A percentile compares a stretch with the other conserved stretches of the same genome.
phyloP scores from a whole-genome alignment of 2,113 vertebrate genomes.

The Menidia beryllina region DNA sequence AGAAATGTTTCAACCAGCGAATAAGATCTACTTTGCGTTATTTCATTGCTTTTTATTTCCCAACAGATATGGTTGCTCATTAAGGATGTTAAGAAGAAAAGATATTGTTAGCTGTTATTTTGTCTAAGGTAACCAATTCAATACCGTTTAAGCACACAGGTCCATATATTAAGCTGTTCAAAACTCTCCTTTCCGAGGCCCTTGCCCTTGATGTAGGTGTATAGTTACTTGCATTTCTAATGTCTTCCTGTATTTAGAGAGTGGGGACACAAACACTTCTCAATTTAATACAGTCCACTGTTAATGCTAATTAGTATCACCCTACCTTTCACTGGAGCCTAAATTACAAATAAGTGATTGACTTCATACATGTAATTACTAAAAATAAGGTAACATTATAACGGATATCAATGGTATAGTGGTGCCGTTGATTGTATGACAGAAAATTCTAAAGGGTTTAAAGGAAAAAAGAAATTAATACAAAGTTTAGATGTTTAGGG shows the following conservation, averaged over 20 bases:
- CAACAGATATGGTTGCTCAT: neutral
- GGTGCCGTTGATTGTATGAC: no score
- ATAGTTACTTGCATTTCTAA: no score
- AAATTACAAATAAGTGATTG: neutral
- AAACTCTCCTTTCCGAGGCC: neutral
- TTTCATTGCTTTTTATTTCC: no score
- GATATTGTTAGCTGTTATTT: neutral
- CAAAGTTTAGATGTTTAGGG: conserved; percentile 8
- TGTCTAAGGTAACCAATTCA: neutral
- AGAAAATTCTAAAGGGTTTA: no score
- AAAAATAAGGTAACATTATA: neutral
- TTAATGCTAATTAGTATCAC: no score
- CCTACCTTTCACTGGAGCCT: neutral
- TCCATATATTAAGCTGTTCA: conserved; percentile 1
- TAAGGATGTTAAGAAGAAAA: conserved; percentile 2
- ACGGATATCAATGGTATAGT: neutral
- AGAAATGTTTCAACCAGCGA: conserved; percentile 6
- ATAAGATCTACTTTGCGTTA: conserved; percentile 33
- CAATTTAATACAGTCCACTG: no score
- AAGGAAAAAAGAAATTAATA: neutral
- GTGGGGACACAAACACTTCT: no score
- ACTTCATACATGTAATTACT: neutral
- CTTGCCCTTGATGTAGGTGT: no score
- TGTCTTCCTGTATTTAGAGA: no score
- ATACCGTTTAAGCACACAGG: neutral